Percentiles rank a stretch among this genome's conserved stretches.
Conservation (phyloP, 2,113 vertebrate species). For the Danionella cerebrum region DNA sequence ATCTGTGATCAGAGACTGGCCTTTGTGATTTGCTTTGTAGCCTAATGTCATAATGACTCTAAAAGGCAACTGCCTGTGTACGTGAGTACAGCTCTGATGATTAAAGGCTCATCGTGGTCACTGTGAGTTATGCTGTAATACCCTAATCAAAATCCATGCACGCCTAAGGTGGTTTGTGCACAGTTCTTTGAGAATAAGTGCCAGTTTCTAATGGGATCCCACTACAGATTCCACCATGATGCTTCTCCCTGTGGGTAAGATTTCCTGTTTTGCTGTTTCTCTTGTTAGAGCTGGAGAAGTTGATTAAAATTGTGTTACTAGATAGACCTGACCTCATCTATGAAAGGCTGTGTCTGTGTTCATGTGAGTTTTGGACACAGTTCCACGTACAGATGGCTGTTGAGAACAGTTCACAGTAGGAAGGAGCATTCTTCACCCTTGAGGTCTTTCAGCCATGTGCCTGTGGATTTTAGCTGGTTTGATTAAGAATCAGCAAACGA, state of each 20-base stretch:
- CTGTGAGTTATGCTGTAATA: neutral
- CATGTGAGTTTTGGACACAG: conserved; percentile 41
- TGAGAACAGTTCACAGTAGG: conserved; percentile 57
- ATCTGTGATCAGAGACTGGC: conserved; percentile 18
- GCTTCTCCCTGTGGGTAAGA: too few relatives aligned
- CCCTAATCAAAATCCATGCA: conserved; percentile 3
- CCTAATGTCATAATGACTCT: conserved; percentile 11
- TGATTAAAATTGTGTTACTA: too few relatives aligned
- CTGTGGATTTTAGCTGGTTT: conserved; percentile 6
- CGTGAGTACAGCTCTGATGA: conserved; percentile 4
- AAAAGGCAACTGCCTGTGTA: conserved; percentile 11
- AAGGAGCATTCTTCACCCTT: conserved; percentile 37
- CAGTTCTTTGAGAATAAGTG: conserved; percentile 24
- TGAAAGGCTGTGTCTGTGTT: conserved; percentile 16
- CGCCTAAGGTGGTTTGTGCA: conserved; percentile 12
- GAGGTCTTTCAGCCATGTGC: conserved; percentile 1
- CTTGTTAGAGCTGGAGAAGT: too few relatives aligned
- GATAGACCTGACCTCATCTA: too few relatives aligned
- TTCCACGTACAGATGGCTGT: conserved; percentile 60
- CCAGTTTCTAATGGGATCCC: conserved; percentile 16
- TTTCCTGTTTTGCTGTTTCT: too few relatives aligned
- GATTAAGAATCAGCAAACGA: neutral
- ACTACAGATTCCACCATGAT: neutral
- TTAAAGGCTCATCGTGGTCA: neutral
- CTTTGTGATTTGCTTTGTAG: conserved; percentile 22